Evolutionary conservation across 2,797 vertebrate genomes (phyloP), one percentile per base, ranked within the genome.

Genomic region (Chrysocyon brachyurus): DNA sequence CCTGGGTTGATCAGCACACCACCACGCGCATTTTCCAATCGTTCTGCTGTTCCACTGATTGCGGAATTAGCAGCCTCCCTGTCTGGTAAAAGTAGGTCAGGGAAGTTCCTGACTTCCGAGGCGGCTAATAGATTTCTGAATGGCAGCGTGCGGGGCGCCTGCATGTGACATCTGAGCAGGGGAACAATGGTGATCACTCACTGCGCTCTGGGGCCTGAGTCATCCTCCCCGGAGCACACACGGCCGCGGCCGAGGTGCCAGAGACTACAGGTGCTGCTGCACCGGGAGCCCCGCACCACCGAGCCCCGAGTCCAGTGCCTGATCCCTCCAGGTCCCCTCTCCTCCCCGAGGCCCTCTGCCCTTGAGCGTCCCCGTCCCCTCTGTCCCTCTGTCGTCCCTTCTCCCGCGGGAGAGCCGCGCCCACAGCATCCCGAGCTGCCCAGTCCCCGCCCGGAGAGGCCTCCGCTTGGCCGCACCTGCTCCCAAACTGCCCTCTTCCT

Each of bases 61-160:
- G 87, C 79, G 85, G 96, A 98, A 97, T 96, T 94, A 95, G 94
- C 97, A 97, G 90, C 31, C 4, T 77, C 68, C 90, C 70, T 95
- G 90, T 93, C 96, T 77, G 49, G 46, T 92, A 79, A 95, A 98
- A 83, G 72, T 94, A 97, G 91, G 94, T 96, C 96, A 94, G 77
- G 52, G 70, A 96, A 98, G 97, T 98, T 96, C 96, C 86, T 94
- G 94, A 84, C 97, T 98, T 97, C 19, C 85, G 95, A 17, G 75
- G 96, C 89, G 31, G 91, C 86, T 97, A 97, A 97, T 82, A 98
- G 98, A 96, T 97, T 97, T 98, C 96, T 98, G 98, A 98, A 97
- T 97, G 92, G 91, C 75, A 97, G 95, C 64, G 1, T 90, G 3
- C 26, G 2, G n/a, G 97, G 97, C 17, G 17, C 96, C 97, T 85